Percentiles rank a stretch among this genome's conserved stretches.
Conservation (phyloP, 1,140 invertebrate genomes). For the Tetragonula clypearis region DNA sequence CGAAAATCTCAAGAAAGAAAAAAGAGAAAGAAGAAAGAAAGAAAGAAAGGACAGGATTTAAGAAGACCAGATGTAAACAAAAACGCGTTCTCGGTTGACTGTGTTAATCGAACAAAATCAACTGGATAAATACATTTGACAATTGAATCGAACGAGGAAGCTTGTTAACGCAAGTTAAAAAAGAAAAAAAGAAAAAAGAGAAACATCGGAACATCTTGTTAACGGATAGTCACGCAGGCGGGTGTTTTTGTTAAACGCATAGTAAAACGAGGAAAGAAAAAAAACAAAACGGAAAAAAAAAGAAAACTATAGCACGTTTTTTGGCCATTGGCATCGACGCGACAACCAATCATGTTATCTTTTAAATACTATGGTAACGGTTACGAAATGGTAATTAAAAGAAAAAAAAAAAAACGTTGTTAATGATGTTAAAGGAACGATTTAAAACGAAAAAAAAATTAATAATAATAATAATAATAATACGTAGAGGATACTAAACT, state of each 20-base stretch:
- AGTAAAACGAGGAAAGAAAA: slow-evolving; percentile 29
- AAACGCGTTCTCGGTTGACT: slow-evolving; percentile 15
- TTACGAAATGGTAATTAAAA: slow-evolving; percentile 60
- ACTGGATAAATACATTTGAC: not conserved
- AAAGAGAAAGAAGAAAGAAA: not conserved
- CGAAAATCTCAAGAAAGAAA: not conserved
- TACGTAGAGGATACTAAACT: slow-evolving; percentile 61
- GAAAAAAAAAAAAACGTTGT: slow-evolving; percentile 72
- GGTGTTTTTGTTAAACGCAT: slow-evolving; percentile 34
- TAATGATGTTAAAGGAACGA: slow-evolving; percentile 75
- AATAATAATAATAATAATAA: slow-evolving; percentile 19
- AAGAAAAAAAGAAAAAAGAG: not conserved
- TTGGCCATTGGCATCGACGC: slow-evolving; percentile 75
- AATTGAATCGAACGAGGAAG: not conserved
- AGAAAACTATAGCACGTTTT: slow-evolving; percentile 55
- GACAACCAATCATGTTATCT: slow-evolving; percentile 81
- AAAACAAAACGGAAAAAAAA: slow-evolving; percentile 25
- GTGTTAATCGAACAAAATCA: not conserved
- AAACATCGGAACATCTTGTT: slow-evolving; percentile 59
- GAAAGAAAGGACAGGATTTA: too few species aligned
- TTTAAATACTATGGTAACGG: slow-evolving; percentile 75
- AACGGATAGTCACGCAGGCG: slow-evolving; percentile 63
- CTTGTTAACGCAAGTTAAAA: not conserved
- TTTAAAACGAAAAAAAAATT: slow-evolving; percentile 61
- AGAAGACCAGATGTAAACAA: not conserved